Evolutionary conservation across 2,797 vertebrate species (phyloP).

Genomic region (Chromis chromis): DNA sequence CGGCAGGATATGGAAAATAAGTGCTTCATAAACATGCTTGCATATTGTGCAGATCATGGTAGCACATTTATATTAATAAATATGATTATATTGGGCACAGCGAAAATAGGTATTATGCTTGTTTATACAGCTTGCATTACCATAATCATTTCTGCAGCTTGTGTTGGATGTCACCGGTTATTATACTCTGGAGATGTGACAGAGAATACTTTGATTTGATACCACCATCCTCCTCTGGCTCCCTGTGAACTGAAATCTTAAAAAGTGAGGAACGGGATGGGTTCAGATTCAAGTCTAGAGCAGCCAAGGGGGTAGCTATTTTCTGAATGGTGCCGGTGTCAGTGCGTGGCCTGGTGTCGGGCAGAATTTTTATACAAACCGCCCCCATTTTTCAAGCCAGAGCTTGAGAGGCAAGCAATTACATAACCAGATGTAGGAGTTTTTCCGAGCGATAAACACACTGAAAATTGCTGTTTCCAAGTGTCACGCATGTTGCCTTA

Average conservation of each 20-base stretch:
- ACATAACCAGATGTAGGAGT: slow-evolving; percentile 51
- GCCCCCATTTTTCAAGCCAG: slow-evolving; percentile 18
- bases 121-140: slow-evolving; percentile 57
- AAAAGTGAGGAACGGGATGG: slow-evolving; percentile 38
- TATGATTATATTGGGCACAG: slow-evolving; percentile 55
- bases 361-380: slow-evolving; percentile 30
- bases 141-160: slow-evolving; percentile 55
- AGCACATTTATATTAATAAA: slow-evolving; percentile 58
- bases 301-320: slow-evolving; percentile 10
- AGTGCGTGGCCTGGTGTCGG: slow-evolving; percentile 7
- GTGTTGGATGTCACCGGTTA: slow-evolving; percentile 53
- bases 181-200: slow-evolving; percentile 51
- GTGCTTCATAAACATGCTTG: slow-evolving; percentile 47
- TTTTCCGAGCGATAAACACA: slow-evolving; percentile 36
- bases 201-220: slow-evolving; percentile 52
- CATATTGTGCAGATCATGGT: slow-evolving; percentile 48
- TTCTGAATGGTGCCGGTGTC: slow-evolving; percentile 14
- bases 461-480: slow-evolving; percentile 12
- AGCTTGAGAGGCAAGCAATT: slow-evolving; percentile 27
- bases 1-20: slow-evolving; percentile 49
- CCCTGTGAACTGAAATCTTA: slow-evolving; percentile 35
- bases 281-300: slow-evolving; percentile 44
- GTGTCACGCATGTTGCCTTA: slow-evolving; percentile 18
- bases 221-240: slow-evolving; percentile 37
- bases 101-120: slow-evolving; percentile 59